Conservation (phyloP, 2,113 vertebrate genomes). For the Carlito syrichta region DNA sequence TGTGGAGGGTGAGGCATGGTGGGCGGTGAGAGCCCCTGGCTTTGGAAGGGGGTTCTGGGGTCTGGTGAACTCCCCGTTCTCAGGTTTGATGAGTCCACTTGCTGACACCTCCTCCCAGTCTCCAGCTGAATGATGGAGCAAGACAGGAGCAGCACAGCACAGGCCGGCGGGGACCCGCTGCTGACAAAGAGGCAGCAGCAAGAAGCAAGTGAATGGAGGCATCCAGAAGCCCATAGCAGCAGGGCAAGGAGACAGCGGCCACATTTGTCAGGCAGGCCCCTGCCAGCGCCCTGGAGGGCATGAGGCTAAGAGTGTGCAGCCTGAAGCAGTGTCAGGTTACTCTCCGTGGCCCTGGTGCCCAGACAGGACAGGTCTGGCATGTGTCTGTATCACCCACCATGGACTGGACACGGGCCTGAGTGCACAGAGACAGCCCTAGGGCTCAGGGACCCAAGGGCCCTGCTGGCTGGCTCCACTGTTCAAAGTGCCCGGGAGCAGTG, state of each 20-base stretch:
- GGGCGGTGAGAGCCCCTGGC: neutral
- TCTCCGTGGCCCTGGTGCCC: neutral
- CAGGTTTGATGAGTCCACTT: neutral
- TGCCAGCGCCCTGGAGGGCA: neutral
- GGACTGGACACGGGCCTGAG: neutral
- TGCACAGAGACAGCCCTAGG: neutral
- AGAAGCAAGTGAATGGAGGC: neutral
- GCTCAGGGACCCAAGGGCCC: neutral
- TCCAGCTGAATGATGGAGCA: neutral
- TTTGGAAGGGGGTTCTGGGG: neutral
- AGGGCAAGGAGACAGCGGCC: neutral
- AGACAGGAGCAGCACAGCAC: neutral
- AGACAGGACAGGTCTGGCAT: accelerated
- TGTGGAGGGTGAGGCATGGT: too few species aligned
- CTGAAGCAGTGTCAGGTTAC: neutral
- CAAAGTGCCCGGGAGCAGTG: neutral
- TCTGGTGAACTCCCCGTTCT: neutral
- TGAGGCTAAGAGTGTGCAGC: neutral
- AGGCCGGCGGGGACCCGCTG: neutral
- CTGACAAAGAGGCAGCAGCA: neutral
- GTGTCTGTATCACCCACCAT: neutral
- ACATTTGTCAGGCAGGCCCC: accelerated
- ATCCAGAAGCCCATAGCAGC: neutral
- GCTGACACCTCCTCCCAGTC: neutral
- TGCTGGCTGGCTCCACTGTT: accelerated